Evolutionary conservation across 2,888 invertebrate species (phyloP).

Genomic region (Odontocolon sp.): DNA sequence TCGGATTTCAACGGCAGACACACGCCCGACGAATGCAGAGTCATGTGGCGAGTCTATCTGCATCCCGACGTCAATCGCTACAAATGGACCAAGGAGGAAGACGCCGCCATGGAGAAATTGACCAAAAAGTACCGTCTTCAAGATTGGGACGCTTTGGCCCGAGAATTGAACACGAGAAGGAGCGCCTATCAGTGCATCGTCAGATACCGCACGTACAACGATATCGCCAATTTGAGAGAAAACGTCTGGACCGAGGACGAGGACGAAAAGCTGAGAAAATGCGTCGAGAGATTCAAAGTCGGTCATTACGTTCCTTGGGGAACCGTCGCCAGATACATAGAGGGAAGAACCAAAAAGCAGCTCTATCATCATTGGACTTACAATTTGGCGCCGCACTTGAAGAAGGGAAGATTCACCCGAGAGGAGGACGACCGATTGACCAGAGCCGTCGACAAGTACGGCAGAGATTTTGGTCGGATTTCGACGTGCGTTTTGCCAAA

Average conservation of each 20-base stretch:
- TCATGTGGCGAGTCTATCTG: constrained; percentile 88
- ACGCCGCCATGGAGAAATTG: constrained; percentile 78
- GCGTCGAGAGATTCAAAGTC: constrained; percentile 85
- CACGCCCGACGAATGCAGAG: constrained; percentile 84
- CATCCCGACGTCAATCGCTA: constrained; percentile 86
- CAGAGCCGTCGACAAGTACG: constrained; percentile 85
- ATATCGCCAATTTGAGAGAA: constrained; percentile 55
- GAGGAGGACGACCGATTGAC: constrained; percentile 86
- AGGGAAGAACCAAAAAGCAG: constrained; percentile 85
- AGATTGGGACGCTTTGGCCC: constrained; percentile 87
- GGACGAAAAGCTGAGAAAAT: constrained; percentile 84
- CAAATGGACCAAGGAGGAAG: constrained; percentile 83
- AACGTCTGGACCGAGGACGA: constrained; percentile 86
- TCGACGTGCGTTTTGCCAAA: constrained; percentile 84
- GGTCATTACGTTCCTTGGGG: constrained; percentile 89
- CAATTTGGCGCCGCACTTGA: constrained; percentile 80
- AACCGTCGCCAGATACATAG: constrained; percentile 85
- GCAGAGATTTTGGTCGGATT: constrained; percentile 83
- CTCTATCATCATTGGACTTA: constrained; percentile 83
- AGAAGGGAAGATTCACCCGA: constrained; percentile 85
- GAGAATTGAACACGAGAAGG: constrained; percentile 83
- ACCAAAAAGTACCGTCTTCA: constrained; percentile 81
- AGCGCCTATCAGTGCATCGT: constrained; percentile 88
- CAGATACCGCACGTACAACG: constrained; percentile 83
- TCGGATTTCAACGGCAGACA: constrained; percentile 83